phyloP scores from a whole-genome alignment of 2,888 invertebrate genomes.

The Leptopilina syphax region DNA sequence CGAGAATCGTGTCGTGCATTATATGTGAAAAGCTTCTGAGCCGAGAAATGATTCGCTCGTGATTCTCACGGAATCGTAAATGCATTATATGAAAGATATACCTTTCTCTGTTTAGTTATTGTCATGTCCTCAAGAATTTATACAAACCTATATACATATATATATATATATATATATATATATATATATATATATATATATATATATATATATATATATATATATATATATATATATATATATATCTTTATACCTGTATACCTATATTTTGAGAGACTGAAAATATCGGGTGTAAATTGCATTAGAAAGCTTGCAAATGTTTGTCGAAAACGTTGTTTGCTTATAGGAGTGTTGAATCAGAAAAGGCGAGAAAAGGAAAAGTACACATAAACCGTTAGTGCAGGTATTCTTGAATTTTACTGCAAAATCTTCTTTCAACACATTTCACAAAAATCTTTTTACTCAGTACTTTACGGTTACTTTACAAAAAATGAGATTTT shows the following conservation, averaged over 20 bases:
- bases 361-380: neutral
- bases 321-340: neutral
- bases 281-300: neutral
- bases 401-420: neutral
- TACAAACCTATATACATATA: neutral
- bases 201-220: too few species aligned
- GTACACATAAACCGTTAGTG: neutral
- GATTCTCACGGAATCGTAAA: slow-evolving; percentile 23
- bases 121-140: neutral
- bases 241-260: too few species aligned
- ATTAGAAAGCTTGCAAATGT: neutral
- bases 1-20: slow-evolving; percentile 29
- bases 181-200: too few species aligned
- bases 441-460: slow-evolving; percentile 3
- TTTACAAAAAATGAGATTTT: neutral
- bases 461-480: neutral
- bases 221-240: too few species aligned
- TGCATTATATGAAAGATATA: slow-evolving; percentile 24
- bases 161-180: too few species aligned
- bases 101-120: neutral
- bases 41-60: slow-evolving; percentile 25
- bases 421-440: neutral
- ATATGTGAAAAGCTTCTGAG: slow-evolving; percentile 17
- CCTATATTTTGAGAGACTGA: too few species aligned
- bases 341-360: neutral